Conservation (phyloP, 2,113 vertebrate species). For the Oreochromis tanganicae region DNA sequence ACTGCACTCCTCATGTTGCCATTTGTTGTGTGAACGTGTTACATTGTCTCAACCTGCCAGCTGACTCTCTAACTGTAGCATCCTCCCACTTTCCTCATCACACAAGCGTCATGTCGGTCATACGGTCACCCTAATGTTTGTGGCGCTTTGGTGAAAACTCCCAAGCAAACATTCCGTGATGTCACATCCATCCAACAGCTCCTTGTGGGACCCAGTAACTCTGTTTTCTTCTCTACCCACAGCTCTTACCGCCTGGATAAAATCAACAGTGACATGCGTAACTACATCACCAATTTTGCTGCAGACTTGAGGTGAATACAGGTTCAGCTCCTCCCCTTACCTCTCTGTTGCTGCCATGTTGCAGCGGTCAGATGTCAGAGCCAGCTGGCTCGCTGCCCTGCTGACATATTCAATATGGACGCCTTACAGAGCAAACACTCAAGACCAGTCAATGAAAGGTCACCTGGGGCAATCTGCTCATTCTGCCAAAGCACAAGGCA, state of each 20-base stretch:
- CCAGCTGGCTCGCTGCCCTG: conserved; percentile 49
- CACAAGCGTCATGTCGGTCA: conserved; percentile 7
- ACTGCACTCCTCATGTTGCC: neutral
- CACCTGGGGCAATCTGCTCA: conserved; percentile 24
- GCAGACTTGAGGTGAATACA: conserved; percentile 79
- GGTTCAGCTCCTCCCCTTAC: conserved; percentile 13
- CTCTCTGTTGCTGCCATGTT: conserved; percentile 37
- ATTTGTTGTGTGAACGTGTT: neutral
- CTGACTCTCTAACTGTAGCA: neutral
- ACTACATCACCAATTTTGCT: conserved; percentile 81
- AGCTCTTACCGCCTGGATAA: conserved; percentile 80
- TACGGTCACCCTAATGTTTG: conserved; percentile 60
- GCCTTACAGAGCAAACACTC: conserved; percentile 44
- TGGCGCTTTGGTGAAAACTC: conserved; percentile 41
- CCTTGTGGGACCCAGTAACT: conserved; percentile 50
- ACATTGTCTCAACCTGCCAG: neutral
- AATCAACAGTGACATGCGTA: conserved; percentile 78
- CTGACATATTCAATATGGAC: conserved; percentile 50
- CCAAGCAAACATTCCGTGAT: conserved; percentile 58
- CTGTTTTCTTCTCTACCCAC: conserved; percentile 68
- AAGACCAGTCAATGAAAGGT: conserved; percentile 50
- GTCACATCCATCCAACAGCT: conserved; percentile 37
- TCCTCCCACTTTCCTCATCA: neutral
- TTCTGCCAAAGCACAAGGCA: neutral
- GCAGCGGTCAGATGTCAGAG: conserved; percentile 37